Evolutionary conservation across 2,113 vertebrate species (phyloP).

Genomic region (Dermatemys mawii): DNA sequence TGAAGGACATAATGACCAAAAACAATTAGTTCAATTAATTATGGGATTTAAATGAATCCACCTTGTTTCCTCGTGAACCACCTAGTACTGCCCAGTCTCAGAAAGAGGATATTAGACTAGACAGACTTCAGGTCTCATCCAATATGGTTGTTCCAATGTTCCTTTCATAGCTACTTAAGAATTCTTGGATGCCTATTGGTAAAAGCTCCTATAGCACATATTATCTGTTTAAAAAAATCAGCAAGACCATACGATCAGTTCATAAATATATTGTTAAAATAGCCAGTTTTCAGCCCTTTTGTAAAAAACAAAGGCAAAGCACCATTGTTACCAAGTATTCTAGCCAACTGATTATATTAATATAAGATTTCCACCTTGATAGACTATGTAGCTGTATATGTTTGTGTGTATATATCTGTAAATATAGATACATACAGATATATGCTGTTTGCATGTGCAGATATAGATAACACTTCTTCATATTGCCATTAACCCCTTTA

Average conservation of each 20-base stretch:
- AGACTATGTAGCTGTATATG: background rate
- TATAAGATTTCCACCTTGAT: background rate
- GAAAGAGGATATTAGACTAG: background rate
- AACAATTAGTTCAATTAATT: background rate
- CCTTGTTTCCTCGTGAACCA: too few relatives aligned
- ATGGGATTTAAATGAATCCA: background rate
- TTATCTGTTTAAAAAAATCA: too few relatives aligned
- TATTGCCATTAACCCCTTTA: background rate
- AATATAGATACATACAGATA: background rate
- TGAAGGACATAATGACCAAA: background rate
- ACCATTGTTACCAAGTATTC: background rate
- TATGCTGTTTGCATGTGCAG: background rate
- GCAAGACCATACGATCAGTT: too few relatives aligned
- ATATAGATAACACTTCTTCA: background rate
- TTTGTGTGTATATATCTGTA: background rate
- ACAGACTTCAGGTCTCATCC: background rate
- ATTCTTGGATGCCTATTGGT: background rate
- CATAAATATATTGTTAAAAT: background rate
- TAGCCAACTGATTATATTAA: background rate
- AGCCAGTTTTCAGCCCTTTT: background rate
- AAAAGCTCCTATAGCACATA: background rate
- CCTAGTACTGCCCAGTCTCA: background rate
- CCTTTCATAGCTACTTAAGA: rapidly evolving
- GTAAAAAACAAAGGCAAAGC: background rate
- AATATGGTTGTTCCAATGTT: background rate